Conservation (phyloP, 2,113 vertebrate genomes). For the Macquaria ambigua region DNA sequence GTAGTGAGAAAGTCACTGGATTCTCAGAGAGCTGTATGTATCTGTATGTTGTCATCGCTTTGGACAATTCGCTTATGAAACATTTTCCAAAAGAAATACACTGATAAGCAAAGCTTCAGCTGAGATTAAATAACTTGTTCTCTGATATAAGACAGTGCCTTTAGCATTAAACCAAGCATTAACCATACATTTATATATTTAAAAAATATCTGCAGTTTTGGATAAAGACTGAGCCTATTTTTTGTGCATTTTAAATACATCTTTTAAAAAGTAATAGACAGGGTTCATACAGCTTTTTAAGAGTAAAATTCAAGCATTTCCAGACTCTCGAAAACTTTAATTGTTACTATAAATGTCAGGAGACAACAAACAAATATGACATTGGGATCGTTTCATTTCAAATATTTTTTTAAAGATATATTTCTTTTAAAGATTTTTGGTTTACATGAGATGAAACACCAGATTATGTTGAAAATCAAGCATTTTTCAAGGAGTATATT, state of each 20-base stretch:
- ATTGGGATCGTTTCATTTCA: too few species aligned
- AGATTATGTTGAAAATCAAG: too few species aligned
- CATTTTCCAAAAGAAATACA: conserved; percentile 9
- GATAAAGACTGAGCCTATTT: neutral
- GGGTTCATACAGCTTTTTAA: too few species aligned
- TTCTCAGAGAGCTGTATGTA: conserved; percentile 33
- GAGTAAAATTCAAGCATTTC: too few species aligned
- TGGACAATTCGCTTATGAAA: conserved; percentile 14
- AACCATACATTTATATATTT: neutral
- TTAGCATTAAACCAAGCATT: neutral
- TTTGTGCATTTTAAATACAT: neutral
- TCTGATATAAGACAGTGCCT: neutral
- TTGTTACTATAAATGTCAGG: too few species aligned
- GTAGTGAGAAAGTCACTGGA: conserved; percentile 41
- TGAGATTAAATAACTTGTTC: neutral
- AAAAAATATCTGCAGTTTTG: conserved; percentile 6
- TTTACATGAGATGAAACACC: too few species aligned
- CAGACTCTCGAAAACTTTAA: too few species aligned
- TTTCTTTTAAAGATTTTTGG: too few species aligned
- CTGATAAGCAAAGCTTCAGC: neutral
- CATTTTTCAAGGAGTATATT: too few species aligned
- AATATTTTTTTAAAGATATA: too few species aligned
- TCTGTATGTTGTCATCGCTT: conserved; percentile 13
- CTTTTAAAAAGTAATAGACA: neutral
- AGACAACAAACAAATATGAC: too few species aligned